A percentile compares a stretch with the other conserved stretches of the same genome.
phyloP scores from a whole-genome alignment of 2,113 vertebrate species.

The Lophius piscatorius region DNA sequence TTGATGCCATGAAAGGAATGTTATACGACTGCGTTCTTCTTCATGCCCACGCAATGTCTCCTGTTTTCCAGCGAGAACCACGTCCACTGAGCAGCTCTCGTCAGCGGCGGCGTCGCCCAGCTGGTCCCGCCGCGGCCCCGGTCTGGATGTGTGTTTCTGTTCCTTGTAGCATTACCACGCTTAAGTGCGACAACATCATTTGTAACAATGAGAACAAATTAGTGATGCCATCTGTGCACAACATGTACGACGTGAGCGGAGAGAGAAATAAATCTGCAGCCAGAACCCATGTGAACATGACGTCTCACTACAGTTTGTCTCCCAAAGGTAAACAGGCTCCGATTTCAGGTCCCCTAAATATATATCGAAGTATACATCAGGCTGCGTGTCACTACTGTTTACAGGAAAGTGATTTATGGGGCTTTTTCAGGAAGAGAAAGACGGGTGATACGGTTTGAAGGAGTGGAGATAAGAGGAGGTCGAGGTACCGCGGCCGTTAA shows the following conservation, averaged over 20 bases:
- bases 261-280: constrained; percentile 27
- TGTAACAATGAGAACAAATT: constrained; percentile 72
- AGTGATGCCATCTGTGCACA: constrained; percentile 59
- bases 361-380: constrained; percentile 82
- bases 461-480: constrained; percentile 34
- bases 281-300: constrained; percentile 50
- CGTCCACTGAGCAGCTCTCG: constrained; percentile 32
- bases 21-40: constrained; percentile 47
- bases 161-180: constrained; percentile 68
- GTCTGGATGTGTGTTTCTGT: constrained; percentile 62
- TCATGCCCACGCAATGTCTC: constrained; percentile 22
- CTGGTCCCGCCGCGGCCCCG: constrained; percentile 17
- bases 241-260: constrained; percentile 41
- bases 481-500: constrained; percentile 47
- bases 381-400: constrained; percentile 82
- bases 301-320: constrained; percentile 62
- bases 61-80: constrained; percentile 51
- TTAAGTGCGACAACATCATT: constrained; percentile 66
- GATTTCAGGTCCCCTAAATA: constrained; percentile 78
- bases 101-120: constrained; percentile 45
- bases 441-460: constrained; percentile 59
- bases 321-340: constrained; percentile 69
- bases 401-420: constrained; percentile 84
- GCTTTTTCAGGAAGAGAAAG: constrained; percentile 58
- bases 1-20: constrained; percentile 50